Conservation (phyloP, 2,888 invertebrate genomes). For the Koerneria pararmatus region DNA sequence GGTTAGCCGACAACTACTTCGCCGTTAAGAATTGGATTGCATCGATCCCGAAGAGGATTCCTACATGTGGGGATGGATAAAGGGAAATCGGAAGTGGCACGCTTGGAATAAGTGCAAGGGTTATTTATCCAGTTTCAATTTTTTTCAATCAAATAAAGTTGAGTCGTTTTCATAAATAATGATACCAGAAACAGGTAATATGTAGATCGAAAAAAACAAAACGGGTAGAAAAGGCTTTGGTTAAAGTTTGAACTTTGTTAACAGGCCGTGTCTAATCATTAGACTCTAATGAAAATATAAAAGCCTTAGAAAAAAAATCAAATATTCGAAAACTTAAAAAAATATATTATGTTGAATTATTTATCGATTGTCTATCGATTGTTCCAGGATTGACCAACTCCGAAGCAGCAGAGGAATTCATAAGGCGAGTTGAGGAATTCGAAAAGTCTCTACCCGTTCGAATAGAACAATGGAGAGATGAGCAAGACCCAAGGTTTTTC, state of each 20-base stretch:
- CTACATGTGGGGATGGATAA: slow-evolving; percentile 51
- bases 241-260: no score
- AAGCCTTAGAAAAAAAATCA: no score
- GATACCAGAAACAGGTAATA: not conserved
- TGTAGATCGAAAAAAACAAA: no score
- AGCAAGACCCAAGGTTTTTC: slow-evolving; percentile 22
- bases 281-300: no score
- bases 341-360: no score
- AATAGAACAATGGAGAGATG: slow-evolving; percentile 24
- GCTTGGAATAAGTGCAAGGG: slow-evolving; percentile 46
- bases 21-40: slow-evolving; percentile 39
- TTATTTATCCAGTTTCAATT: slow-evolving; percentile 7
- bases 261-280: no score
- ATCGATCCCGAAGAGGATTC: slow-evolving; percentile 44
- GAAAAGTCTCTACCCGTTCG: slow-evolving; percentile 16
- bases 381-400: slow-evolving; percentile 14
- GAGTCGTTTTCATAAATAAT: not conserved
- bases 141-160: not conserved
- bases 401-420: slow-evolving; percentile 25
- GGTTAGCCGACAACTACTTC: no score
- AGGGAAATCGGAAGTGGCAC: slow-evolving; percentile 48
- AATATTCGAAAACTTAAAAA: no score
- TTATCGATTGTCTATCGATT: no score
- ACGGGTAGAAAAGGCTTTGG: no score
- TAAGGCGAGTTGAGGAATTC: slow-evolving; percentile 22